Percentiles rank a stretch among this genome's conserved stretches.
Conservation (phyloP, 2,888 invertebrate species). For the Clistopyga incitator region DNA sequence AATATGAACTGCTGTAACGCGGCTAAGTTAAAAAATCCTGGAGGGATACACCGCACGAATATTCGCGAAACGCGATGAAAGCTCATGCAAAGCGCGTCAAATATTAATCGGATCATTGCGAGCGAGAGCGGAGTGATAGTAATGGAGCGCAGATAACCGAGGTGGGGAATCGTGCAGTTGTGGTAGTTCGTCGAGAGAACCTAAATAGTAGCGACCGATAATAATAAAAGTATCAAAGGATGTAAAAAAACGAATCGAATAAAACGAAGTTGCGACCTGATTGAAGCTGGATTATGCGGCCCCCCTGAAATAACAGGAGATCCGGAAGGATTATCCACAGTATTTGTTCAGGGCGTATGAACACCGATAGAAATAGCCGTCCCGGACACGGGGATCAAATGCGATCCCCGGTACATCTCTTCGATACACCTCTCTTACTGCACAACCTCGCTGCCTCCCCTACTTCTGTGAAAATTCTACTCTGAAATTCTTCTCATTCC, state of each 20-base stretch:
- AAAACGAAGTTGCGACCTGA: constrained; percentile 36
- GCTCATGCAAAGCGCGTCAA: constrained; percentile 37
- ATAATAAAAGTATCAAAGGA: constrained; percentile 44
- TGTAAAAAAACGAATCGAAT: constrained; percentile 9
- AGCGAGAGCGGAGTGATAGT: neutral
- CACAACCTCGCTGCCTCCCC: neutral
- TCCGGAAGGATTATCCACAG: constrained; percentile 73
- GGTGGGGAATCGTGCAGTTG: neutral
- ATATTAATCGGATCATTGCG: constrained; percentile 45
- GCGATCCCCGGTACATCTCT: neutral
- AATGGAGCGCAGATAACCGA: neutral
- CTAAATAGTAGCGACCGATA: constrained; percentile 32
- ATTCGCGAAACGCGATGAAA: constrained; percentile 14
- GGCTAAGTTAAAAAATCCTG: neutral
- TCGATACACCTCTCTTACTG: constrained; percentile 16
- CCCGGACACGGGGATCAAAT: constrained; percentile 1
- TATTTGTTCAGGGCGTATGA: constrained; percentile 74
- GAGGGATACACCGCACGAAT: neutral
- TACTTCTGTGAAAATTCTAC: constrained; percentile 5
- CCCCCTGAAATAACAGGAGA: constrained; percentile 77
- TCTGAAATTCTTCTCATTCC: constrained; percentile 8
- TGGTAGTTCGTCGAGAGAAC: neutral
- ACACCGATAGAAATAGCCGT: constrained; percentile 47
- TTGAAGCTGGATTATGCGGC: constrained; percentile 64
- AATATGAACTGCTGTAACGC: neutral